A percentile compares a stretch with the other conserved stretches of the same genome.
Evolutionary conservation across 2,113 vertebrate genomes (phyloP).

Genomic region (Channa maculata): DNA sequence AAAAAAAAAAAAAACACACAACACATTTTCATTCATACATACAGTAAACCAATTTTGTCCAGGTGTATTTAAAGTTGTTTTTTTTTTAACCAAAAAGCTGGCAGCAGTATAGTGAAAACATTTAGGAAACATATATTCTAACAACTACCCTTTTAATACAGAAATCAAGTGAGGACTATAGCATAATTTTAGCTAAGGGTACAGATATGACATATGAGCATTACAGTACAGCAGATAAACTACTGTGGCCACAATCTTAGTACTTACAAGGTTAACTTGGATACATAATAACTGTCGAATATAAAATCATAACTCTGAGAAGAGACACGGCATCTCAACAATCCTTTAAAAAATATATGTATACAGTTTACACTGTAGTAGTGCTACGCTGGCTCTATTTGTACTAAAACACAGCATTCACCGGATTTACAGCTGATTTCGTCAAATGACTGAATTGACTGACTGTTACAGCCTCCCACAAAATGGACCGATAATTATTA

Average conservation of each 20-base stretch:
- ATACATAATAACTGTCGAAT: constrained; percentile 46
- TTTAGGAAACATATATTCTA: constrained; percentile 63
- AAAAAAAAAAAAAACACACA: constrained; percentile 10
- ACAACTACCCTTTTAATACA: constrained; percentile 61
- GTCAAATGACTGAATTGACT: too few species aligned
- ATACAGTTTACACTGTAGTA: neutral
- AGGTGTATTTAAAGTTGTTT: constrained; percentile 15
- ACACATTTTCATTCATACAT: constrained; percentile 18
- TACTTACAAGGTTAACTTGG: constrained; percentile 64
- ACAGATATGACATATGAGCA: constrained; percentile 62
- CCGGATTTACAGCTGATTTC: too few species aligned
- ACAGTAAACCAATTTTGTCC: constrained; percentile 46
- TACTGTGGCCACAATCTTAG: constrained; percentile 64
- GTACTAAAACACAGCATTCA: too few species aligned
- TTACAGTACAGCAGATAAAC: constrained; percentile 65
- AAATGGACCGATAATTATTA: neutral
- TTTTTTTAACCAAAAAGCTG: constrained; percentile 31
- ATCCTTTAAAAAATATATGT: neutral
- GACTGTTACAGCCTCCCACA: neutral
- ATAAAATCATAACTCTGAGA: constrained; percentile 63
- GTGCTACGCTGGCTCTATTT: too few species aligned
- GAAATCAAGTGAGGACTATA: constrained; percentile 57
- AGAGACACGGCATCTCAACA: constrained; percentile 19
- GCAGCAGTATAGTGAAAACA: constrained; percentile 40
- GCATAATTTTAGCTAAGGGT: constrained; percentile 54